A percentile compares a stretch with the other conserved stretches of the same genome.
phyloP scores from a whole-genome alignment of 2,888 invertebrate genomes.

The Habroteleia sp. region DNA sequence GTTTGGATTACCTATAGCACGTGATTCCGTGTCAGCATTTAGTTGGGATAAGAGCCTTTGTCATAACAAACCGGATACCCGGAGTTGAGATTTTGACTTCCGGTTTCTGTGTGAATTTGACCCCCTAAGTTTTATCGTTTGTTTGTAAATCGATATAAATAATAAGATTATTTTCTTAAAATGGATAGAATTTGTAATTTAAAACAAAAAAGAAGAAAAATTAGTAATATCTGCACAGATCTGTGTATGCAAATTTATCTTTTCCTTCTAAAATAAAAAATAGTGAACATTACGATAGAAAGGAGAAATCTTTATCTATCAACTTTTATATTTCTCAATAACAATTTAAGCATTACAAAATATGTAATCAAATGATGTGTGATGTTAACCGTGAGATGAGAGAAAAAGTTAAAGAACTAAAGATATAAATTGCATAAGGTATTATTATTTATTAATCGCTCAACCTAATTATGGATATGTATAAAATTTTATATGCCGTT shows the following conservation, averaged over 20 bases:
- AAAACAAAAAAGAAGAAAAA: too few relatives aligned
- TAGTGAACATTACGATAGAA: too few relatives aligned
- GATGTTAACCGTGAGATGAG: too few relatives aligned
- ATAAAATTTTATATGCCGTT: constrained; percentile 4
- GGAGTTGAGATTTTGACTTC: constrained; percentile 57
- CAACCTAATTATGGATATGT: constrained; percentile 4
- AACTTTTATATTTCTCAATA: too few relatives aligned
- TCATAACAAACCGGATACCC: constrained; percentile 65
- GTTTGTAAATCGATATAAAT: not conserved
- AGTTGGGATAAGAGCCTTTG: constrained; percentile 66
- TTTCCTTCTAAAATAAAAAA: too few relatives aligned
- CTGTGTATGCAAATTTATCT: too few relatives aligned
- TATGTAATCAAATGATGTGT: not conserved
- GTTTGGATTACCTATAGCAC: constrained; percentile 55
- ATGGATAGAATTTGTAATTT: not conserved
- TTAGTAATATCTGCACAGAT: not conserved
- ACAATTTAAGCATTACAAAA: too few relatives aligned
- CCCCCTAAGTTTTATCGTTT: constrained; percentile 6
- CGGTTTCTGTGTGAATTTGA: constrained; percentile 27
- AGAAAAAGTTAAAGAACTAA: not conserved
- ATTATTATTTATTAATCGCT: constrained; percentile 8
- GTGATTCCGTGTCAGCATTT: constrained; percentile 65
- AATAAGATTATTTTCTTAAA: not conserved
- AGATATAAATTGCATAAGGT: constrained; percentile 3
- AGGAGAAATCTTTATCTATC: too few relatives aligned